Evolutionary conservation across 2,797 vertebrate genomes (phyloP), one percentile per base, ranked within the genome.

Genomic region (Hemibagrus guttatus): DNA sequence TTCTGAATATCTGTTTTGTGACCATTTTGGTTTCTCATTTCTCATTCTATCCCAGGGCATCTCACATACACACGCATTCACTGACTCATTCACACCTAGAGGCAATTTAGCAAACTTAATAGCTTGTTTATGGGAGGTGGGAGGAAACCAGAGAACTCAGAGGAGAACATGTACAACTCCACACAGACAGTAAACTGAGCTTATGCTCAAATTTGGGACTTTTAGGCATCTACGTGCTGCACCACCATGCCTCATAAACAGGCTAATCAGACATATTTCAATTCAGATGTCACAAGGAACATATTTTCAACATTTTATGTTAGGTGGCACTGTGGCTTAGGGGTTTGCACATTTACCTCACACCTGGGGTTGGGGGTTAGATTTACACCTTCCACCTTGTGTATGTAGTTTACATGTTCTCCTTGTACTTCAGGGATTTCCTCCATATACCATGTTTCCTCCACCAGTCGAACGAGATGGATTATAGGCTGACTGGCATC

Each of bases 1-100:
- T 84, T 52, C 26, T 54, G 26, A 81, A 52, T 85, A 81, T 82
- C 39, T 84, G 69, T 75, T 61, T 80, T 80, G 75, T 58, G 31
- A 58, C 56, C 19, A 79, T 39, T 39, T 59, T 61, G 79, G 26
- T 63, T 81, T 46, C 59, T 63, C 58, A 81, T 63, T 63, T 63
- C 42, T 39, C 58, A n/a, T 21, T 19, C 35, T 61, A 81, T 61
- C 23, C 39, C 58, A 4, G 12, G 3, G 13, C 6, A 63, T 63
- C 13, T 4, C 69, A 72, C 9, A 66, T 13, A 35, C 39, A 42
- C 39, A 72, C n/a, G 54, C 74, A 42, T 8, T 26, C 6, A 17
- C 35, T 14, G 9, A 59, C 35, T 17, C 28, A 79, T 39, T 81
- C 79, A 64, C 23, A 81, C 35, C 39, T 63, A 46, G 59, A 58